phyloP scores from a whole-genome alignment of 2,888 invertebrate species.

The Myathropa florea region DNA sequence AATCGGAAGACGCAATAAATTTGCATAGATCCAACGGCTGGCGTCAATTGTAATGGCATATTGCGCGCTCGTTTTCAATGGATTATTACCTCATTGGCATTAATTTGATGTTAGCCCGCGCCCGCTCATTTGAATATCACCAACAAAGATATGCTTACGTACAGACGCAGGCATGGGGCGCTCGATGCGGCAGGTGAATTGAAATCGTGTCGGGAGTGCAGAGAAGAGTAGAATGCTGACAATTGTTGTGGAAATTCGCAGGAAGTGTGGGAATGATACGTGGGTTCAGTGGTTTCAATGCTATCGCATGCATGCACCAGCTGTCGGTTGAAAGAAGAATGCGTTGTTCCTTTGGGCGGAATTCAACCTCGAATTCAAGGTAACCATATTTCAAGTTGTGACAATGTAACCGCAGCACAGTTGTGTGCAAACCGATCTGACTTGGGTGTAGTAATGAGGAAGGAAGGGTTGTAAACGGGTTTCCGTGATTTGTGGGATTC shows the following conservation, averaged over 20 bases:
- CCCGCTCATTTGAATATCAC: constrained; percentile 32
- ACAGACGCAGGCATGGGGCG: not conserved
- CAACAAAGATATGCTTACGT: not conserved
- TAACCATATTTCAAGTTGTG: constrained; percentile 12
- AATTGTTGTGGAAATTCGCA: not conserved
- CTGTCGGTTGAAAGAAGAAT: not conserved
- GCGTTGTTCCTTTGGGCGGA: not conserved
- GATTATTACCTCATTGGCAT: constrained; percentile 43
- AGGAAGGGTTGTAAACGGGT: not conserved
- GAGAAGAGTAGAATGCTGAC: constrained; percentile 2
- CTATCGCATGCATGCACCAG: not conserved
- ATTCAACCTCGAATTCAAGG: constrained; percentile 28
- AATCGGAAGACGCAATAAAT: constrained; percentile 19
- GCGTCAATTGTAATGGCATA: constrained; percentile 16
- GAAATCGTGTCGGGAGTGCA: not conserved
- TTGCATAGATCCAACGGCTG: constrained; percentile 31
- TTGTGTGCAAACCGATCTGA: not conserved
- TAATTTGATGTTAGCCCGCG: constrained; percentile 8
- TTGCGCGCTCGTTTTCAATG: constrained; percentile 9
- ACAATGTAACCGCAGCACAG: constrained; percentile 8
- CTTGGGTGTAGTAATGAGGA: not conserved
- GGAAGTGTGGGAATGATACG: constrained; percentile 33
- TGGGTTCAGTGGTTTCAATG: constrained; percentile 13
- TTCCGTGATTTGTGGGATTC: not conserved
- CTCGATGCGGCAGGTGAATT: constrained; percentile 24